These are phyloP conservation scores for Dipus sagitta DNA, from an alignment of 2,797 vertebrate genomes.

Conservation along the genomic window DNA sequence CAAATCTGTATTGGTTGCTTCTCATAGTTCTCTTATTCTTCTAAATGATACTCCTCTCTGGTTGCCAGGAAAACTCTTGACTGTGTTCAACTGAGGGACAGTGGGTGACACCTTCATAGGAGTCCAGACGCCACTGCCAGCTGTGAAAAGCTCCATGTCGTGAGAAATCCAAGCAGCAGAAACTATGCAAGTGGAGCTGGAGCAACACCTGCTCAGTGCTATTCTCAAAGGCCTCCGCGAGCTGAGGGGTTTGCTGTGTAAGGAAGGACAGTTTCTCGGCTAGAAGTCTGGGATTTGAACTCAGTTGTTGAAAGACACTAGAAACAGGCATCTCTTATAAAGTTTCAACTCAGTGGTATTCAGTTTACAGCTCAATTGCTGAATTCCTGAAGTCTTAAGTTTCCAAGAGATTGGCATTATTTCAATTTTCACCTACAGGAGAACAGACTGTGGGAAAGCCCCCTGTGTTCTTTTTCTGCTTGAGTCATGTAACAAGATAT, in stretches of 20 bases:
- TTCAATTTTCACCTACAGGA: no score
- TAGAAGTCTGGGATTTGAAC: conserved; percentile 61
- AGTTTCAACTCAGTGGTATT: conserved; percentile 69
- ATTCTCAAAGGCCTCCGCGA: conserved; percentile 17
- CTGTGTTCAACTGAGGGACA: neutral
- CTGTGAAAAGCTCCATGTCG: neutral
- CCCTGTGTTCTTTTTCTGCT: neutral
- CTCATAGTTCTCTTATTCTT: neutral
- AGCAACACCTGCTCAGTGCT: conserved; percentile 25
- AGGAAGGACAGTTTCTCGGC: conserved; percentile 17
- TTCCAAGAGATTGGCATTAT: no score
- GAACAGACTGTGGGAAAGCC: no score
- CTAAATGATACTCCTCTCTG: neutral
- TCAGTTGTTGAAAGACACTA: conserved; percentile 61
- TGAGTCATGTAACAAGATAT: conserved; percentile 50
- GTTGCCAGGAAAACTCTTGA: neutral
- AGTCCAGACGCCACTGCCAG: neutral
- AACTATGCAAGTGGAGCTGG: neutral
- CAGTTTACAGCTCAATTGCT: conserved; percentile 37
- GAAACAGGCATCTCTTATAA: conserved; percentile 64
- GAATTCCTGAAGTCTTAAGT: no score
- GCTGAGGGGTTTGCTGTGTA: conserved; percentile 15
- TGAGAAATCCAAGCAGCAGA: neutral
- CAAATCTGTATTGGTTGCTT: neutral
- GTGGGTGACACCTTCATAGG: neutral